These are phyloP conservation scores for Pogonophryne albipinna DNA, from an alignment of 2,797 vertebrate genomes.

Conservation along the genomic window DNA sequence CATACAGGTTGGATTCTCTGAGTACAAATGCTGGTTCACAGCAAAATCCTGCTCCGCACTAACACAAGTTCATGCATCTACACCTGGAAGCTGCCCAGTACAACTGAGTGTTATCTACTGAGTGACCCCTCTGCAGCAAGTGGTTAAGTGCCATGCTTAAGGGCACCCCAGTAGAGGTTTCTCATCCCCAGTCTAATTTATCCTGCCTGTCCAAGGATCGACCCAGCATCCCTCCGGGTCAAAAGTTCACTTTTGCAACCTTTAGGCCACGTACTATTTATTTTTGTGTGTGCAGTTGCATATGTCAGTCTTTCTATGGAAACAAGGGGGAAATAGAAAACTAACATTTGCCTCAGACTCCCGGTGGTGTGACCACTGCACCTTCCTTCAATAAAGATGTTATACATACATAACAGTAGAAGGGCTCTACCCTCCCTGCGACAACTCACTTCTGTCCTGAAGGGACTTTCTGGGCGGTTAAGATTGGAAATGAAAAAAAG, in stretches of 20 bases:
- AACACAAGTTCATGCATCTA: constrained; percentile 13
- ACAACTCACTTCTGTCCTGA: constrained; percentile 46
- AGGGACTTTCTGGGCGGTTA: constrained; percentile 50
- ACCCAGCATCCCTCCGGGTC: constrained; percentile 33
- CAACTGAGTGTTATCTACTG: constrained; percentile 36
- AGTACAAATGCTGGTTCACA: constrained; percentile 11
- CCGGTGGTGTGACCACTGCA: constrained; percentile 45
- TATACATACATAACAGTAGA: constrained; percentile 59
- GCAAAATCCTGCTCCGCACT: constrained; percentile 9
- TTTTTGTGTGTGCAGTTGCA: constrained; percentile 8
- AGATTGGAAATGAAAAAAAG: constrained; percentile 66
- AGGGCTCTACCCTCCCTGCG: constrained; percentile 44
- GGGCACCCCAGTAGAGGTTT: constrained; percentile 54
- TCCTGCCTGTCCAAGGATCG: constrained; percentile 40
- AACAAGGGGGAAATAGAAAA: constrained; percentile 47
- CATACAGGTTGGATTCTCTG: not conserved
- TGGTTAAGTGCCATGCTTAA: constrained; percentile 57
- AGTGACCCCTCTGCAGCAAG: constrained; percentile 35
- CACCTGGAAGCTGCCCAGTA: constrained; percentile 25
- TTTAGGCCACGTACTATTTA: constrained; percentile 34
- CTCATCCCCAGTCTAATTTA: constrained; percentile 62
- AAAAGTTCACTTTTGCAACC: constrained; percentile 49
- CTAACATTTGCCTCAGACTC: constrained; percentile 44
- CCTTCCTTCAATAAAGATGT: constrained; percentile 52
- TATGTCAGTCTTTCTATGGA: constrained; percentile 39